These are phyloP conservation scores for Temnothorax rugatulus DNA, from an alignment of 2,888 invertebrate species.

Conservation along the genomic window DNA sequence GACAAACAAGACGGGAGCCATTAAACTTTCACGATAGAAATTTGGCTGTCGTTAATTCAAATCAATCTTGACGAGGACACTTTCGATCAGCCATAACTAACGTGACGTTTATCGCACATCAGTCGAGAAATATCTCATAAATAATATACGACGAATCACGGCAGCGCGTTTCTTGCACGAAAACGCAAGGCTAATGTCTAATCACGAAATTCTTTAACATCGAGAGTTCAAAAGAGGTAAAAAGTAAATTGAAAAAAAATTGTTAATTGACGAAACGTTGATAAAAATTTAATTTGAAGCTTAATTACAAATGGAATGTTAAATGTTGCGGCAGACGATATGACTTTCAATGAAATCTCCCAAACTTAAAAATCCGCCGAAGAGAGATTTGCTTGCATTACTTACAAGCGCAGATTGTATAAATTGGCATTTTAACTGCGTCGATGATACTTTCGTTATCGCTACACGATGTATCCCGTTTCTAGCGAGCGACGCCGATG, in stretches of 20 bases:
- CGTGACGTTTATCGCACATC: background rate
- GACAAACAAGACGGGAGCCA: slow-evolving; percentile 48
- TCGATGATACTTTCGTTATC: background rate
- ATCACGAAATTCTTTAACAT: slow-evolving; percentile 31
- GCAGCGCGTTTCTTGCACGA: background rate
- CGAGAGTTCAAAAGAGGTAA: background rate
- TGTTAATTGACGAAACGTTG: background rate
- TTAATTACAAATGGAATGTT: slow-evolving; percentile 30
- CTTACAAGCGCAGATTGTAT: background rate
- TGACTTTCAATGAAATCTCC: background rate
- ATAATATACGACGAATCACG: background rate
- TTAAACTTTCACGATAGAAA: slow-evolving; percentile 51
- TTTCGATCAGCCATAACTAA: background rate
- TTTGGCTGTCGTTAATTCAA: slow-evolving; percentile 41
- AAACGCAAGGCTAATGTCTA: background rate
- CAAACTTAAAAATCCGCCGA: background rate
- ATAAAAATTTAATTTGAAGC: slow-evolving; percentile 27
- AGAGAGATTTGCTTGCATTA: background rate
- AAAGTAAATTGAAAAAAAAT: background rate
- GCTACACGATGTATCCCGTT: slow-evolving; percentile 1
- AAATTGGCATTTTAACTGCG: slow-evolving; percentile 12
- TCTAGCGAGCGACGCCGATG: background rate
- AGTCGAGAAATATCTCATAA: background rate
- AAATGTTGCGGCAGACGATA: slow-evolving; percentile 1
- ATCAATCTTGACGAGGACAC: slow-evolving; percentile 28